These are phyloP conservation scores for Metacarcinus magister DNA, from an alignment of 2,888 invertebrate species.

Conservation along the genomic window DNA sequence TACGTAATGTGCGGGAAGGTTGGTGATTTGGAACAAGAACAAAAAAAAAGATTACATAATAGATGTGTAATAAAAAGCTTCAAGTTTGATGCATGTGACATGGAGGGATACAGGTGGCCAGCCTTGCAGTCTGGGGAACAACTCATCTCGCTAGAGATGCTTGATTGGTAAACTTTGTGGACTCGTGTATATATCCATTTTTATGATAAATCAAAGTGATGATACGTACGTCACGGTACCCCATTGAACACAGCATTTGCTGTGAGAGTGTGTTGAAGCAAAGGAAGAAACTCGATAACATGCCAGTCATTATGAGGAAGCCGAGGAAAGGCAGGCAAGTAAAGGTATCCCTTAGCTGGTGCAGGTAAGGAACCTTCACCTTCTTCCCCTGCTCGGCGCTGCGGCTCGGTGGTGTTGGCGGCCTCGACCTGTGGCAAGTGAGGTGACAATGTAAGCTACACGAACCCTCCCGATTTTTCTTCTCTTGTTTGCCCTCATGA, in stretches of 20 bases:
- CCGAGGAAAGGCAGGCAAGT: slow-evolving; percentile 74
- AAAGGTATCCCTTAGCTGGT: slow-evolving; percentile 78
- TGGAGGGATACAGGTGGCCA: too few species aligned
- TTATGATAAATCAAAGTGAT: not conserved
- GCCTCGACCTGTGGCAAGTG: slow-evolving; percentile 69
- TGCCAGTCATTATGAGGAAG: slow-evolving; percentile 70
- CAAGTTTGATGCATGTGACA: too few species aligned
- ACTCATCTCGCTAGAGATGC: too few species aligned
- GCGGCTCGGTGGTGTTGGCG: slow-evolving; percentile 77
- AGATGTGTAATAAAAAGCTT: too few species aligned
- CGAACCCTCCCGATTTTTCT: not conserved
- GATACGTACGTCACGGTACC: slow-evolving; percentile 77
- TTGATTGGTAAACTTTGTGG: not conserved
- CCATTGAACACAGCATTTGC: slow-evolving; percentile 79
- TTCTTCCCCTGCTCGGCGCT: slow-evolving; percentile 69
- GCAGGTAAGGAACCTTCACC: slow-evolving; percentile 61
- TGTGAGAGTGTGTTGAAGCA: slow-evolving; percentile 75
- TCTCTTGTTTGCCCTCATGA: not conserved
- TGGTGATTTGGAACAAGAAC: not conserved
- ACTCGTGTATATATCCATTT: too few species aligned
- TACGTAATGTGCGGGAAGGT: not conserved
- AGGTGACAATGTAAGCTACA: not conserved
- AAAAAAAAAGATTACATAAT: not conserved
- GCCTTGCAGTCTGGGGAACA: too few species aligned
- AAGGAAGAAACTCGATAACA: slow-evolving; percentile 66